phyloP scores from a whole-genome alignment of 2,888 invertebrate genomes.

The Celastrina argiolus region DNA sequence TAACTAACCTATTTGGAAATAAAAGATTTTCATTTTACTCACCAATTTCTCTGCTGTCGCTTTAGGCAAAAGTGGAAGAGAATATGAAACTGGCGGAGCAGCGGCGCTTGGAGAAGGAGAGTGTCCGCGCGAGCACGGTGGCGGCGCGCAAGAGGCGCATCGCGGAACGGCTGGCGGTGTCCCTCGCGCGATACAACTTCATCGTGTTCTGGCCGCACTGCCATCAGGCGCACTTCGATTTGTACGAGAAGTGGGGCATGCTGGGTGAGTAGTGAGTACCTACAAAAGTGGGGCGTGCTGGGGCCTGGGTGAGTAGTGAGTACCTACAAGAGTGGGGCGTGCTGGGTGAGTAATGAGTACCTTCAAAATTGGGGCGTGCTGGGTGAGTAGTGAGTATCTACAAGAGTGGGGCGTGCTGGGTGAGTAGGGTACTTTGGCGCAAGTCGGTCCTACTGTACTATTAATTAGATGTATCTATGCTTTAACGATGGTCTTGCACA shows the following conservation, averaged over 20 bases:
- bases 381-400: too few relatives aligned
- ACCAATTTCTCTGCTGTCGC: background rate
- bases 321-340: too few relatives aligned
- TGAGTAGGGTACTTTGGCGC: too few relatives aligned
- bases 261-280: slow-evolving; percentile 54
- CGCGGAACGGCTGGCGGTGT: slow-evolving; percentile 46
- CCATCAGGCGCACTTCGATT: slow-evolving; percentile 62
- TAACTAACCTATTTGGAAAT: too few relatives aligned
- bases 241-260: slow-evolving; percentile 67
- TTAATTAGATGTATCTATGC: too few relatives aligned
- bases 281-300: too few relatives aligned
- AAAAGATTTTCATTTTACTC: too few relatives aligned
- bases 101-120: slow-evolving; percentile 44
- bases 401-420: too few relatives aligned
- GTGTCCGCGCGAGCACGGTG: slow-evolving; percentile 51
- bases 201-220: slow-evolving; percentile 69
- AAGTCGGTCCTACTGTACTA: too few relatives aligned
- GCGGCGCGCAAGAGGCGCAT: slow-evolving; percentile 63
- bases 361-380: too few relatives aligned
- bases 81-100: slow-evolving; percentile 48
- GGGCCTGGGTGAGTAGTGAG: too few relatives aligned
- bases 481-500: slow-evolving; percentile 36
- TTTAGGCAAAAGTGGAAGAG: slow-evolving; percentile 49
- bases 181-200: slow-evolving; percentile 48
- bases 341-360: too few relatives aligned